Conservation (phyloP, 2,797 vertebrate species). For the Helostoma temminkii region DNA sequence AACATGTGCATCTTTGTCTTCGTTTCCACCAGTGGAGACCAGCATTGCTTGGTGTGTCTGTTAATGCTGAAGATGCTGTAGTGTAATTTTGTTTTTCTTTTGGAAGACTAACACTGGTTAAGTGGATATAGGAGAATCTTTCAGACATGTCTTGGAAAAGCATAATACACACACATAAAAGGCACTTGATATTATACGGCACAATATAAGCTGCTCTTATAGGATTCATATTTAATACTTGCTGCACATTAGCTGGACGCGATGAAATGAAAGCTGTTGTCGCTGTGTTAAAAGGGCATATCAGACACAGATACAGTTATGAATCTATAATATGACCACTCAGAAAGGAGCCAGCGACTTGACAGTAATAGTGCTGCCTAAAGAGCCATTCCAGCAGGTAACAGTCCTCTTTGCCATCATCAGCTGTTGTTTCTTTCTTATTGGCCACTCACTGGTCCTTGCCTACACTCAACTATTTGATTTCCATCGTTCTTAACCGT, state of each 20-base stretch:
- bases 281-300: conserved; percentile 73
- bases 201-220: conserved; percentile 53
- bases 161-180: conserved; percentile 12
- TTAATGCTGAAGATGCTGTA: conserved; percentile 7
- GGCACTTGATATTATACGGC: conserved; percentile 43
- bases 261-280: conserved; percentile 76
- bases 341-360: conserved; percentile 71
- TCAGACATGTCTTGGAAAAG: conserved; percentile 3
- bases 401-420: conserved; percentile 82
- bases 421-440: conserved; percentile 84
- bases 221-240: conserved; percentile 62
- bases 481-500: conserved; percentile 85
- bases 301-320: conserved; percentile 74
- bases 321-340: conserved; percentile 79
- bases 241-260: conserved; percentile 69
- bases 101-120: neutral
- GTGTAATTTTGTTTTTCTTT: conserved; percentile 14
- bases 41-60: too few relatives aligned
- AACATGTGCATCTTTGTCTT: neutral
- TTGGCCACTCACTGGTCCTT: conserved; percentile 82
- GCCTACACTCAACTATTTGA: conserved; percentile 86
- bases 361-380: conserved; percentile 78
- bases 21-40: neutral
- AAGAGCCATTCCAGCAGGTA: conserved; percentile 82
- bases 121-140: conserved; percentile 16